Percentiles rank a stretch among this genome's conserved stretches.
Evolutionary conservation across 2,113 vertebrate genomes (phyloP).

Genomic region (Marcusenius ussheri): DNA sequence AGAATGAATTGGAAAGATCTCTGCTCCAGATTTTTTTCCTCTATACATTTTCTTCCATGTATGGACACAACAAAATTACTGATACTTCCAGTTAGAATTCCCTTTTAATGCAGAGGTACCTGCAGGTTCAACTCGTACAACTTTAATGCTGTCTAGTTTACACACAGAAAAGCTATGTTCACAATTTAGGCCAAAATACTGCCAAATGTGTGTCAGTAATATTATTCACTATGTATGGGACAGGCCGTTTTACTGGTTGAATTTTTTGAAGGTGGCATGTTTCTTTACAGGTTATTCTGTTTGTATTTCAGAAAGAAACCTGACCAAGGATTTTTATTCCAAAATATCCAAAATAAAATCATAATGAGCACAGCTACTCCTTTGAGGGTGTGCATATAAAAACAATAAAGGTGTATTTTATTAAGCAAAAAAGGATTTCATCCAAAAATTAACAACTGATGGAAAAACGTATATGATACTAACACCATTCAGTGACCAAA

Average conservation of each 20-base stretch:
- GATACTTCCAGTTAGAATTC: neutral
- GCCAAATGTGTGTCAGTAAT: neutral
- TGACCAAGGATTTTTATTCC: neutral
- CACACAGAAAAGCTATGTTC: neutral
- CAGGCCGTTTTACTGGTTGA: neutral
- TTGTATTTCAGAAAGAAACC: neutral
- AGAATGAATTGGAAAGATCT: neutral
- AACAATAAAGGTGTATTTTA: neutral
- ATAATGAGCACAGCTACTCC: neutral
- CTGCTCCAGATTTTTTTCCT: neutral
- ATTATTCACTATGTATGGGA: neutral
- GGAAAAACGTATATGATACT: neutral
- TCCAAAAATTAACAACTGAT: neutral
- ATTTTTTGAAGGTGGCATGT: neutral
- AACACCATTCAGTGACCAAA: neutral
- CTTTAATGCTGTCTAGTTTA: neutral
- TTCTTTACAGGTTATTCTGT: neutral
- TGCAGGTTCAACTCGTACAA: neutral
- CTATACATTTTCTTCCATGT: neutral
- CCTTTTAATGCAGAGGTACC: neutral
- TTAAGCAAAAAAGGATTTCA: neutral
- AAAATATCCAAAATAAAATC: neutral
- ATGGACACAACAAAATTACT: neutral
- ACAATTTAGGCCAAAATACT: neutral
- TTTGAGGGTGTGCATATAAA: neutral